A percentile compares a stretch with the other conserved stretches of the same genome.
phyloP scores from a whole-genome alignment of 2,113 vertebrate genomes.

The Hemicordylus capensis region DNA sequence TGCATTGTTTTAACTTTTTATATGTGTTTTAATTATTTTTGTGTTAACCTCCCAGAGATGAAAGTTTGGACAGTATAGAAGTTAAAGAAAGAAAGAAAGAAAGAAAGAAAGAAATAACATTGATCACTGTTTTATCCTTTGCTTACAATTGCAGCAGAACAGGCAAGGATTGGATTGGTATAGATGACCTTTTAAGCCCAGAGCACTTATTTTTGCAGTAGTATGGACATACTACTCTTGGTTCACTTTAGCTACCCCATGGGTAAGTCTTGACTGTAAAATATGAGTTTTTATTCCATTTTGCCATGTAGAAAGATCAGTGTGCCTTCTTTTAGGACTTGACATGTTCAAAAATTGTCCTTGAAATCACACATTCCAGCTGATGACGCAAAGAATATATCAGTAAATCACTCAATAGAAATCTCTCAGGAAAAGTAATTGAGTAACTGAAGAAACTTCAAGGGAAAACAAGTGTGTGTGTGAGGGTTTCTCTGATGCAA shows the following conservation, averaged over 20 bases:
- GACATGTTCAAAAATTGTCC: background rate
- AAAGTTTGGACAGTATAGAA: too few species aligned
- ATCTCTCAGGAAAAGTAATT: slow-evolving; percentile 30
- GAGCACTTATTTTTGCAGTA: slow-evolving; percentile 17
- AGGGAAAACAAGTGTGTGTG: background rate
- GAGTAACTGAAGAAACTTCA: slow-evolving; percentile 24
- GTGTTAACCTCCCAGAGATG: too few species aligned
- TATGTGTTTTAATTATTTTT: too few species aligned
- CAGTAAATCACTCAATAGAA: background rate
- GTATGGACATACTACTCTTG: too few species aligned
- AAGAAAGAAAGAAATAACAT: too few species aligned
- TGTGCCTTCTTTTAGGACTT: background rate
- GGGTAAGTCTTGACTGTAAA: background rate
- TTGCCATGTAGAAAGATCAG: background rate
- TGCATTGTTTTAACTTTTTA: too few species aligned
- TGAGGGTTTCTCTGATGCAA: background rate
- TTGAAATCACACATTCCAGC: slow-evolving; percentile 47
- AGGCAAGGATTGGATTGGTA: background rate
- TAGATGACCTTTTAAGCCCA: background rate
- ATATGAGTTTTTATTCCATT: background rate
- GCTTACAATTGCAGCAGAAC: background rate
- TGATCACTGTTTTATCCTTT: background rate
- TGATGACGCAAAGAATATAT: slow-evolving; percentile 30
- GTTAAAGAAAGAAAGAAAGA: too few species aligned
- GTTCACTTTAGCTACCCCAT: background rate